These are phyloP conservation scores for Equus przewalskii DNA, from an alignment of 2,113 vertebrate genomes.

Conservation along the genomic window DNA sequence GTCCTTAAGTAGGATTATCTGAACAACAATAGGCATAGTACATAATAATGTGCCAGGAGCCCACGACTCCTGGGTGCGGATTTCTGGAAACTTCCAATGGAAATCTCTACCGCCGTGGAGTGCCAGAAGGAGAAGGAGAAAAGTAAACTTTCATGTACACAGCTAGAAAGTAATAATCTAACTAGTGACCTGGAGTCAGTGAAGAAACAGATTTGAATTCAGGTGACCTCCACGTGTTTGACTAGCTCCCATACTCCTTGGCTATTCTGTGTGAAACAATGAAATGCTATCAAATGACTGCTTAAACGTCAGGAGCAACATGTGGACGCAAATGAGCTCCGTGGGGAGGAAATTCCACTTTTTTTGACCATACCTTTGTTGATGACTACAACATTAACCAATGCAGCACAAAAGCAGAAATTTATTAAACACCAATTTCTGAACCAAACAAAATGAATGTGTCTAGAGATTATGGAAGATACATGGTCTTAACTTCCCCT, in stretches of 20 bases:
- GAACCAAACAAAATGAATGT: background rate
- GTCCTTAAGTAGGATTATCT: background rate
- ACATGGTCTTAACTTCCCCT: fast-evolving
- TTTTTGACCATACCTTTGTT: fast-evolving
- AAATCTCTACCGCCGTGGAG: background rate
- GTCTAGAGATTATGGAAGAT: fast-evolving
- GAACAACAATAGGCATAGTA: no score
- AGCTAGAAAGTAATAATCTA: fast-evolving
- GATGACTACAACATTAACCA: fast-evolving
- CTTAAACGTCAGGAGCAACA: background rate
- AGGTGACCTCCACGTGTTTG: fast-evolving
- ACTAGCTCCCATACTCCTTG: fast-evolving
- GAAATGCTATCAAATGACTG: background rate
- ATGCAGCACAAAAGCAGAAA: fast-evolving
- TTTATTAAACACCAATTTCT: no score
- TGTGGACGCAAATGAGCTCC: fast-evolving
- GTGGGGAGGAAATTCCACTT: fast-evolving
- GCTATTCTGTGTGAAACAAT: fast-evolving
- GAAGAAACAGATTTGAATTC: background rate
- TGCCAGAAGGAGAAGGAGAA: background rate
- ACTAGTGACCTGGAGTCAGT: background rate
- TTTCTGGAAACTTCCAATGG: background rate
- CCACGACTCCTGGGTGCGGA: background rate
- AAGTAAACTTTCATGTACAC: background rate
- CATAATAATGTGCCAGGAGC: no score